Evolutionary conservation across 2,113 vertebrate species (phyloP).

Genomic region (Gallinago paraguaiae): DNA sequence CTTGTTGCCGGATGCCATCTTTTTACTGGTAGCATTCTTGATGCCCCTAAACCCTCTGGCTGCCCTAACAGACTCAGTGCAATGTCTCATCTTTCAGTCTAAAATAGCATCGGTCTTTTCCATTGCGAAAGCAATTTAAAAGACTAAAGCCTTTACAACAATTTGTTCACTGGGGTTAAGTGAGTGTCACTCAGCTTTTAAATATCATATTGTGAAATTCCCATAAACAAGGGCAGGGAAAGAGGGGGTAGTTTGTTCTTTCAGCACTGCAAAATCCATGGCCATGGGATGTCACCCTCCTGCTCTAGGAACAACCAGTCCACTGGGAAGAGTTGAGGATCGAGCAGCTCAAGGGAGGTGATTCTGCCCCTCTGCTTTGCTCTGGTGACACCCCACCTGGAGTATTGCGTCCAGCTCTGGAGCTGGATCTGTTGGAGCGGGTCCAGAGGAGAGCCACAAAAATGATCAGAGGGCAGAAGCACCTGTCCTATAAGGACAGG

Average conservation of each 20-base stretch:
- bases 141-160: neutral
- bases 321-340: neutral
- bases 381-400: neutral
- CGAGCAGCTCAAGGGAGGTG: neutral
- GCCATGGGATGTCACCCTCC: neutral
- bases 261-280: fast-evolving
- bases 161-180: neutral
- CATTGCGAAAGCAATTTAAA: neutral
- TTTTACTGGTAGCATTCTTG: neutral
- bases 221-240: neutral
- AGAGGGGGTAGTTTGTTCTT: neutral
- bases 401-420: neutral
- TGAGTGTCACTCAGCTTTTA: neutral
- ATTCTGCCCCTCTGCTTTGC: neutral
- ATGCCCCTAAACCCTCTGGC: neutral
- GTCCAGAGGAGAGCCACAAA: neutral
- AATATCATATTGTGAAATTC: neutral
- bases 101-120: neutral
- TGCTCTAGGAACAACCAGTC: neutral
- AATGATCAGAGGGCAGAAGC: neutral
- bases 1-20: neutral
- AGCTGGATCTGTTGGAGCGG: neutral
- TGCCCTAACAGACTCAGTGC: neutral
- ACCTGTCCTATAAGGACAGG: neutral
- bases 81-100: neutral